phyloP scores from a whole-genome alignment of 2,888 invertebrate species.

The Imbricaverruca yamaguchii region DNA sequence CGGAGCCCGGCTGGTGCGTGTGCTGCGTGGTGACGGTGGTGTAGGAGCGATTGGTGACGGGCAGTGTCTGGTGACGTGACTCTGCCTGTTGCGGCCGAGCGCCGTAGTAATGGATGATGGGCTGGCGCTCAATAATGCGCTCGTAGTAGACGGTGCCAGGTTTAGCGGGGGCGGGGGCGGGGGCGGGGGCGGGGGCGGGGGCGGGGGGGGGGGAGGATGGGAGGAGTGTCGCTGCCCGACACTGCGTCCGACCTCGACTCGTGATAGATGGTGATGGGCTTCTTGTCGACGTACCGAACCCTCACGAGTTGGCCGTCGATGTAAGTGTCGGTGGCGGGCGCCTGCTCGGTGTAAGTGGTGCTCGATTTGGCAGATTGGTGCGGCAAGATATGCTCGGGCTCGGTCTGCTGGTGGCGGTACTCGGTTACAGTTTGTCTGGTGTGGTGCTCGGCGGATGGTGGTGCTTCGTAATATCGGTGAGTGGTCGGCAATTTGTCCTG shows the following conservation, averaged over 20 bases:
- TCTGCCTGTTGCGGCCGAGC: neutral
- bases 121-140: conserved; percentile 15
- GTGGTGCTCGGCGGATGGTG: neutral
- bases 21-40: neutral
- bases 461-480: neutral
- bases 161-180: neutral
- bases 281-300: neutral
- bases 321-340: neutral
- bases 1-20: neutral
- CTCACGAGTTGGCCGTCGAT: neutral
- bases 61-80: neutral
- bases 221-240: neutral
- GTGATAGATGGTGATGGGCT: conserved; percentile 5
- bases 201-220: neutral
- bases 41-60: neutral
- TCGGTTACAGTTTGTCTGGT: neutral
- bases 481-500: neutral
- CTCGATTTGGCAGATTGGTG: neutral
- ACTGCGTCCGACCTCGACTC: neutral
- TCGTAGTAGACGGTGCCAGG: neutral
- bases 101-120: conserved; percentile 18
- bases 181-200: neutral
- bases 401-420: neutral
- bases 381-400: neutral
- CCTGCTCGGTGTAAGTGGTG: neutral